Percentiles rank a stretch among this genome's conserved stretches.
These are phyloP conservation scores for Platysteira castanea DNA, from an alignment of 2,113 vertebrate species.

Conservation along the genomic window DNA sequence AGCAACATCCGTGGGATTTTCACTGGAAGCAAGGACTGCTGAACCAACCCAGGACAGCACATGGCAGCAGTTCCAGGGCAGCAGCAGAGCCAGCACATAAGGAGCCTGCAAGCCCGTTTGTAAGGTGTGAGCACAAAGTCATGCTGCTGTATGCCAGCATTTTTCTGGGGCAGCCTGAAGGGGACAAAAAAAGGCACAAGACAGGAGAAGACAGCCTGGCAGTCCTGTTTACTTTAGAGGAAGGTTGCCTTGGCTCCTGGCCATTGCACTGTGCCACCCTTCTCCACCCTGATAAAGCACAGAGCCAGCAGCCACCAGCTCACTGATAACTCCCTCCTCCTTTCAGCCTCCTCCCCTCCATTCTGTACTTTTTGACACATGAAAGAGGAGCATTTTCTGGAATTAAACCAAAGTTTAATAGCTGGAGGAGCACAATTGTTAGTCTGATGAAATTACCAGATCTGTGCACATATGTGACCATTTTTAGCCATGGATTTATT, in stretches of 20 bases:
- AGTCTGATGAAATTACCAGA: background rate
- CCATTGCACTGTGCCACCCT: background rate
- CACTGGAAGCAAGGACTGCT: background rate
- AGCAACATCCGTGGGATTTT: background rate
- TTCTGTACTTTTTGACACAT: background rate
- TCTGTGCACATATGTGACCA: background rate
- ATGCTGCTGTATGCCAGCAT: accelerated
- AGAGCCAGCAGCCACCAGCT: background rate
- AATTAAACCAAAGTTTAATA: background rate
- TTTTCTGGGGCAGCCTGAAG: background rate
- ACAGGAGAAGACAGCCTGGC: background rate
- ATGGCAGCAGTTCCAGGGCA: background rate
- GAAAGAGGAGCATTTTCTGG: background rate
- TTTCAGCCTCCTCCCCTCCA: background rate
- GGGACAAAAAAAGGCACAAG: background rate
- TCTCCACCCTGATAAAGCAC: background rate
- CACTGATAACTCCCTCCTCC: background rate
- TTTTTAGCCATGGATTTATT: background rate
- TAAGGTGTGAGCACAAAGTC: background rate
- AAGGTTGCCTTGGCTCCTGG: background rate
- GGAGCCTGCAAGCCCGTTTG: accelerated
- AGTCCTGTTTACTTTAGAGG: background rate
- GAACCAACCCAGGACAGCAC: background rate
- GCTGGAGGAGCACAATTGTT: background rate
- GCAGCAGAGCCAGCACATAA: background rate